Evolutionary conservation across 2,888 invertebrate species (phyloP), one percentile per base, ranked within the genome.

Genomic region (Drepanosiphum platanoidis): DNA sequence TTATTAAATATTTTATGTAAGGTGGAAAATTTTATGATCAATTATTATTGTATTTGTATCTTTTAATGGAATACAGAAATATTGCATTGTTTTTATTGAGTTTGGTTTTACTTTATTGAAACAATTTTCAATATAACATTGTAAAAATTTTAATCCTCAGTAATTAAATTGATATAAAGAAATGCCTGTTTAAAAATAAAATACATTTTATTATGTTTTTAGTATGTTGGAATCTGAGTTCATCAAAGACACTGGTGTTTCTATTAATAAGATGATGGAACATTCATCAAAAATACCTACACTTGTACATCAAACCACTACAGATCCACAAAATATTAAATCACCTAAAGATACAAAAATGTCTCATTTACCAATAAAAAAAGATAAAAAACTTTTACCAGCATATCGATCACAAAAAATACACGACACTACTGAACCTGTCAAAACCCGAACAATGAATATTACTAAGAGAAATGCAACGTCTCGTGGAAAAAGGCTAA

Each of bases 181-280:
- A n/a, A n/a, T n/a, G n/a, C n/a, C n/a, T n/a, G n/a, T n/a, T n/a
- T n/a, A n/a, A n/a, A n/a, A n/a, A n/a, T n/a, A n/a, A n/a, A n/a
- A 3, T 27, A 52, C n/a, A 66, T 34, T 22, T 0, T 42, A 8
- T 61, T 75, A 34, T 70, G 39, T 81, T 66, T 74, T 75, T 27
- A 83, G 83, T 39, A 75, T 83, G 83, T 74, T 83, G 66, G 83
- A 83, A 36, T 83, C 83, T 22, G 83, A 83, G 74, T 83, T 83
- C 4, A 83, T 83, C 13, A 83, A 83, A 75, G 83, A 83, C 13
- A 83, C 83, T 66, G 83, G 83, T 75, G 83, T 83, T 83, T 83
- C 83, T 13, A 83, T 83, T 46, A 83, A 83, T 8, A 83, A 83
- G 75, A 83, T 83, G 83, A 83, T 83, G 11, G 83, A 83, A 52